These are phyloP conservation scores for Paralvinella palmiformis DNA, from an alignment of 1,140 invertebrate species.

Conservation along the genomic window DNA sequence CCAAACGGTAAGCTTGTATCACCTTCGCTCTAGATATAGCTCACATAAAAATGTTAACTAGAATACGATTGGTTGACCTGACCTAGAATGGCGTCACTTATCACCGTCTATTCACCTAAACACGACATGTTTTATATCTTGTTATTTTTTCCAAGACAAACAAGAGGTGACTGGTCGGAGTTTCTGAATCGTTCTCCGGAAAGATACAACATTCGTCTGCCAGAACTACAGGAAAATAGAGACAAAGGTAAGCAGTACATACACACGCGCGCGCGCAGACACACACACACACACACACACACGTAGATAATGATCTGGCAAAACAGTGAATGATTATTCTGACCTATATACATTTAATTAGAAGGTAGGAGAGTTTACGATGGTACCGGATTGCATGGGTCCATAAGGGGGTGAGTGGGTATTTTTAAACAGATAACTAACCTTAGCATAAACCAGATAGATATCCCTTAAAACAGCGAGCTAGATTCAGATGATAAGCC, in stretches of 20 bases:
- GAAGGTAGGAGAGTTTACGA: not conserved
- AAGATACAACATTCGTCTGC: constrained; percentile 37
- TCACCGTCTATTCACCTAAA: too few relatives aligned
- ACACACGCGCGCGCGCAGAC: not conserved
- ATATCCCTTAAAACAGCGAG: too few relatives aligned
- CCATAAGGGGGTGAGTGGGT: not conserved
- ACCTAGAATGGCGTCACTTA: too few relatives aligned
- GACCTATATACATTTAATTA: not conserved
- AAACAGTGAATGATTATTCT: not conserved
- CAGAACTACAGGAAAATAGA: constrained; percentile 32
- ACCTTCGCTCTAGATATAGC: too few relatives aligned
- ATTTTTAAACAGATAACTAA: not conserved
- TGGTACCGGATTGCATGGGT: not conserved
- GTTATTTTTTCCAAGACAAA: too few relatives aligned
- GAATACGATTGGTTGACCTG: too few relatives aligned
- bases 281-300: too few relatives aligned
- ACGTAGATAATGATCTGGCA: not conserved
- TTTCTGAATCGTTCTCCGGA: constrained; percentile 41
- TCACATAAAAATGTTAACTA: too few relatives aligned
- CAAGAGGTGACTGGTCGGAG: constrained; percentile 37
- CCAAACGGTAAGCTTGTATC: too few relatives aligned
- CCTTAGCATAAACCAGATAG: too few relatives aligned
- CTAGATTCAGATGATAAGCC: too few relatives aligned
- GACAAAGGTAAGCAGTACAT: not conserved
- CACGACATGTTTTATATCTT: too few relatives aligned